Conservation (phyloP, 2,113 vertebrate genomes). For the Nibea albiflora region DNA sequence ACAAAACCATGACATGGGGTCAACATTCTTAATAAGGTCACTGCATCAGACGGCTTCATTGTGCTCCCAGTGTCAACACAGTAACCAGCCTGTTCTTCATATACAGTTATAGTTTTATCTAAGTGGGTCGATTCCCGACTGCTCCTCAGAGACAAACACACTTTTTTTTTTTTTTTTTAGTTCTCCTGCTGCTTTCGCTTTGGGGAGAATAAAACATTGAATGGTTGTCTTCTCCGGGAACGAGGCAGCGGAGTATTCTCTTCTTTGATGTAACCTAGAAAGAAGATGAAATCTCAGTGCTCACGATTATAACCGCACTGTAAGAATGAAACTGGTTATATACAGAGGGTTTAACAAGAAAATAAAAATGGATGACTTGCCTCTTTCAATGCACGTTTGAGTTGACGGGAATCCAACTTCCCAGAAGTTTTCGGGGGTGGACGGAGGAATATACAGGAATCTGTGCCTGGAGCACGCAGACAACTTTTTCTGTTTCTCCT, state of each 20-base stretch:
- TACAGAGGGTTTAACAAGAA: background rate
- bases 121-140: background rate
- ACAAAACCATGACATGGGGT: background rate
- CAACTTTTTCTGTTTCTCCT: conserved; percentile 91
- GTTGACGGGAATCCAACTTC: conserved; percentile 98
- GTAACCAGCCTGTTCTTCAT: background rate
- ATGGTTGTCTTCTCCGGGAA: conserved; percentile 90
- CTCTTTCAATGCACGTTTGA: conserved; percentile 95
- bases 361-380: conserved; percentile 67
- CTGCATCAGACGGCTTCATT: background rate
- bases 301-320: background rate
- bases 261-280: conserved; percentile 93
- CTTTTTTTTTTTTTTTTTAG: conserved; percentile 65
- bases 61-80: background rate
- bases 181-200: conserved; percentile 88
- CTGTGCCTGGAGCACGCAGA: conserved; percentile 94
- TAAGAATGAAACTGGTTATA: background rate
- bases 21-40: background rate
- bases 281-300: background rate
- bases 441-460: conserved; percentile 91
- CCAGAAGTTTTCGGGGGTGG: conserved; percentile 97
- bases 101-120: background rate
- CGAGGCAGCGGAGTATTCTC: conserved; percentile 88
- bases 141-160: background rate
- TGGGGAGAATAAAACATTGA: conserved; percentile 90